Evolutionary conservation across 2,888 invertebrate genomes (phyloP), one percentile per base, ranked within the genome.

Genomic region (Lithophane semibrunnea): DNA sequence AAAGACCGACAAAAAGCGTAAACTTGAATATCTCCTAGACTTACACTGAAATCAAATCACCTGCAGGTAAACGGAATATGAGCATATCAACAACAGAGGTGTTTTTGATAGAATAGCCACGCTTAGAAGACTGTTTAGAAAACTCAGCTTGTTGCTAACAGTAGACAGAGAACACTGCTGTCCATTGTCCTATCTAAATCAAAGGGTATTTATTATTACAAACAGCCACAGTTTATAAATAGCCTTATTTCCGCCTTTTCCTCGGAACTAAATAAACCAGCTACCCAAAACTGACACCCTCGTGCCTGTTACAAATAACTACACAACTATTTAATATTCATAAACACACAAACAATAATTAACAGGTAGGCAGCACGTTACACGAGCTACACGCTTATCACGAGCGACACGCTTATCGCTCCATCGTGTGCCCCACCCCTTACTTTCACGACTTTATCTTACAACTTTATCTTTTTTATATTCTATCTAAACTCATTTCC

Each of bases 371-470:
- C 60, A 69, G 18, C 86, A 79, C 85, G 84, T 84, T 86, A 78
- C 81, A 73, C 72, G n/a, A 58, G 49, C 37, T 1, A 1, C 37
- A 37, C 3, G 37, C 37, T 37, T 37, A 37, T 37, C 81, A 75
- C 72, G n/a, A 58, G 49, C 65, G 2, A 7, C 18, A 24, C 61
- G 75, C 72, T 70, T 84, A 80, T 80, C 82, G 66, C 63, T 4
- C 67, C 65, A 80, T 82, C 85, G 75, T 75, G 83, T 78, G 80
- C 82, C 80, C 79, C 84, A 70, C 77, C 85, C 88, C 82, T 85
- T 80, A 89, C 89, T 87, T 84, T 87, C 87, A 85, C 86, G 79
- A 84, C 86, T 88, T 88, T 91, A 90, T 89, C 88, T 90, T 77
- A 73, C 74, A 78, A 80, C 79, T 83, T 79, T 83, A 88, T 85